phyloP scores from a whole-genome alignment of 2,113 vertebrate species.

The Syngnathoides biaculeatus region DNA sequence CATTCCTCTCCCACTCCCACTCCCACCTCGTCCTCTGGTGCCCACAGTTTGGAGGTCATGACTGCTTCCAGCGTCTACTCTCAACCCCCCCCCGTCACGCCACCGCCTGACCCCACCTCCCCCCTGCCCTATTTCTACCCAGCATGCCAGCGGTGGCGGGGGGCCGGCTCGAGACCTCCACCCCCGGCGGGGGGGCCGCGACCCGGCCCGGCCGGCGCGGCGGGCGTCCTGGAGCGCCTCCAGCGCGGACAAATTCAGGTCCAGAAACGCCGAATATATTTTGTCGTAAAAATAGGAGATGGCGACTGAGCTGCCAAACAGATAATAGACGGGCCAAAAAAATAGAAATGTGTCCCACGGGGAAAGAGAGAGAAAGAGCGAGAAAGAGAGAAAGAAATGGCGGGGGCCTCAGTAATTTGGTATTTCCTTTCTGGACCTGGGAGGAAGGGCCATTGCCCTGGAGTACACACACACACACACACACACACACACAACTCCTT shows the following conservation, averaged over 20 bases:
- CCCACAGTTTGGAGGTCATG: constrained; percentile 22
- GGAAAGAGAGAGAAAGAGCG: constrained; percentile 1
- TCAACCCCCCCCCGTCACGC: constrained; percentile 7
- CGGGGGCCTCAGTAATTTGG: constrained; percentile 68
- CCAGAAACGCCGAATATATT: background rate
- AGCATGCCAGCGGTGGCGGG: constrained; percentile 59
- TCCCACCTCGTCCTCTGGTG: constrained; percentile 41
- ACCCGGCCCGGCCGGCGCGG: constrained; percentile 58
- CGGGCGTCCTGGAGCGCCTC: constrained; percentile 60
- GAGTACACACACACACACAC: constrained; percentile 31
- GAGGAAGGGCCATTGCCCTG: constrained; percentile 59
- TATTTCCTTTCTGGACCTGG: constrained; percentile 70
- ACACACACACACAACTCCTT: constrained; percentile 33
- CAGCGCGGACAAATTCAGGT: constrained; percentile 26
- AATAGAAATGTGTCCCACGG: background rate
- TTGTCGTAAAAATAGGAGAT: constrained; percentile 1
- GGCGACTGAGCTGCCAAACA: constrained; percentile 10
- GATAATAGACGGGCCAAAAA: background rate
- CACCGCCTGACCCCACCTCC: constrained; percentile 2
- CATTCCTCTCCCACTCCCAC: constrained; percentile 73
- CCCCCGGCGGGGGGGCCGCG: constrained; percentile 61
- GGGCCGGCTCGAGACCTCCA: constrained; percentile 62
- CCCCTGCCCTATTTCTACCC: constrained; percentile 39
- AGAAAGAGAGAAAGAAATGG: constrained; percentile 13
- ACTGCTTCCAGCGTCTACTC: constrained; percentile 13